Evolutionary conservation across 2,797 vertebrate genomes (phyloP).

Genomic region (Gymnoscopelus braueri): DNA sequence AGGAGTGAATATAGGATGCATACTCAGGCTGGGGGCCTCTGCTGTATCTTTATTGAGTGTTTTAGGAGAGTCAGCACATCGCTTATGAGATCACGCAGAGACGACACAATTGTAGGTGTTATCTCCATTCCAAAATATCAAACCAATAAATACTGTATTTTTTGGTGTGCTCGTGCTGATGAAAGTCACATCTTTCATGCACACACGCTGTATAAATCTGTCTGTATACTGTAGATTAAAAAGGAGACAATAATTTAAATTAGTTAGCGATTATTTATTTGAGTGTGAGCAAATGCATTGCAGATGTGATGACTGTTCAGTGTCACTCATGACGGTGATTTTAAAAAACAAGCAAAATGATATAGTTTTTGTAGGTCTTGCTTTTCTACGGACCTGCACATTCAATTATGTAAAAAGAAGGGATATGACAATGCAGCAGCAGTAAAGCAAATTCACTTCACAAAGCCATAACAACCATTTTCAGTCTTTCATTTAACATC

Average conservation of each 20-base stretch:
- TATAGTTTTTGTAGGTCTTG: too few species aligned
- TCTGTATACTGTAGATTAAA: constrained; percentile 22
- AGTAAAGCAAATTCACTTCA: constrained; percentile 29
- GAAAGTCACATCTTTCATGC: constrained; percentile 26
- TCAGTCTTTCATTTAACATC: constrained; percentile 34
- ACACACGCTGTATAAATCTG: constrained; percentile 1
- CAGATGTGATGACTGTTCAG: constrained; percentile 17
- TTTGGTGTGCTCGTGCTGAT: constrained; percentile 37
- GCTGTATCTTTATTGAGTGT: too few species aligned
- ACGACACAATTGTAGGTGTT: too few species aligned
- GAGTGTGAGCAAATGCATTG: constrained; percentile 22
- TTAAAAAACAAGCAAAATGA: too few species aligned
- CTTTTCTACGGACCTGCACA: constrained; percentile 28
- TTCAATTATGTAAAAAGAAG: constrained; percentile 32
- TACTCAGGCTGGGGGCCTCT: too few species aligned
- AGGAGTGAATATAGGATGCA: too few species aligned
- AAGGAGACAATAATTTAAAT: constrained; percentile 20
- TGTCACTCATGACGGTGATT: constrained; percentile 7
- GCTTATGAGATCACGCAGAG: too few species aligned
- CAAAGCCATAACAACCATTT: constrained; percentile 46
- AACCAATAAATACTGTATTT: not conserved
- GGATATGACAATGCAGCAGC: constrained; percentile 25
- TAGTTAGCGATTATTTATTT: not conserved
- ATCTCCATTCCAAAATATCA: too few species aligned
- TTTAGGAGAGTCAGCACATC: too few species aligned